Evolutionary conservation across 92 coral and sea anemone genomes (phyloP).

Genomic region (Palythoa grandiflora): DNA sequence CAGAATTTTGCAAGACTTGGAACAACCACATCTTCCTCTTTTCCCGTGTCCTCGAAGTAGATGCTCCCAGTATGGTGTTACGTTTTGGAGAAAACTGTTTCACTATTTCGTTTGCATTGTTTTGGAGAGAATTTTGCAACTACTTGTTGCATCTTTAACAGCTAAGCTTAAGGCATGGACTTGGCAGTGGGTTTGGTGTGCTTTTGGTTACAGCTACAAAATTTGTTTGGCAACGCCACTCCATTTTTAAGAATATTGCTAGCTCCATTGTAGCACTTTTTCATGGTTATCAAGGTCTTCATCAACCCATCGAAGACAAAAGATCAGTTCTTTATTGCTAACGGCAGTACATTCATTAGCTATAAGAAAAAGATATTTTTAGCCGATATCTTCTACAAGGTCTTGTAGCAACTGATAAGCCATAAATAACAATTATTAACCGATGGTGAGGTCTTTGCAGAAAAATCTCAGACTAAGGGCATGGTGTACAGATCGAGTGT

Average conservation of each 20-base stretch:
- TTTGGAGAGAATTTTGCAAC: conserved; percentile 52
- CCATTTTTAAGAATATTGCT: conserved; percentile 51
- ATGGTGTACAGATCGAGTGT: too few relatives aligned
- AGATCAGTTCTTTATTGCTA: background rate
- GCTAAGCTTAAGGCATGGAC: conserved; percentile 40
- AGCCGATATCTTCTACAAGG: conserved; percentile 7
- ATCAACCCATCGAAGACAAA: conserved; percentile 9
- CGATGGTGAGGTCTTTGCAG: too few relatives aligned
- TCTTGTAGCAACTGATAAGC: conserved; percentile 11
- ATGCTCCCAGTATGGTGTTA: conserved; percentile 36
- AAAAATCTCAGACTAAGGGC: too few relatives aligned
- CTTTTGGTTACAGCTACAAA: conserved; percentile 49
- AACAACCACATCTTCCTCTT: conserved; percentile 4
- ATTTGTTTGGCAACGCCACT: conserved; percentile 42
- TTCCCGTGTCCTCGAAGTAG: background rate
- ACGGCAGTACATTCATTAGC: background rate
- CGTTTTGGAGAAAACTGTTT: conserved; percentile 63
- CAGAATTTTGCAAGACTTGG: conserved; percentile 59
- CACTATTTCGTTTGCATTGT: conserved; percentile 63
- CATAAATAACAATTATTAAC: background rate
- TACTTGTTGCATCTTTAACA: conserved; percentile 55
- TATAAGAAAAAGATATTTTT: background rate
- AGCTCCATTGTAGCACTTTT: conserved; percentile 55
- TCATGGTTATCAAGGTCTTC: conserved; percentile 17
- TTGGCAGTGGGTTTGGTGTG: conserved; percentile 11